Percentiles rank a stretch among this genome's conserved stretches.
phyloP scores from a whole-genome alignment of 2,888 invertebrate genomes.

The Rhagium mordax region DNA sequence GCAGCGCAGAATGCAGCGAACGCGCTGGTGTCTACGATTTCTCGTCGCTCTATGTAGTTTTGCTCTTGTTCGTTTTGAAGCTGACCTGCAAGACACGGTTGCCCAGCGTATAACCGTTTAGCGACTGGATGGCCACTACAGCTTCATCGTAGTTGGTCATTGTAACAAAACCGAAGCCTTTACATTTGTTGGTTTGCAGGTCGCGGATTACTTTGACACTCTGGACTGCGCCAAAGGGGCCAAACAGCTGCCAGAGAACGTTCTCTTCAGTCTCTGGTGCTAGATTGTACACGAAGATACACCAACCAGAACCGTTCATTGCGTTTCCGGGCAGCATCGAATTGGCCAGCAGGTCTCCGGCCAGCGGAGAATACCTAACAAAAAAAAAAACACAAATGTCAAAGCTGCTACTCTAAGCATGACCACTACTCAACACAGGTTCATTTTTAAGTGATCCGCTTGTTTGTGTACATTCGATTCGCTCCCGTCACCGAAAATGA shows the following conservation, averaged over 20 bases:
- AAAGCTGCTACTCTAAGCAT: background rate
- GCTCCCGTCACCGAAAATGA: background rate
- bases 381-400: slow-evolving; percentile 32
- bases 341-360: slow-evolving; percentile 78
- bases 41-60: slow-evolving; percentile 74
- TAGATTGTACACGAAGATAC: slow-evolving; percentile 94
- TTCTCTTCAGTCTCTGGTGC: slow-evolving; percentile 94
- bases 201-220: slow-evolving; percentile 86
- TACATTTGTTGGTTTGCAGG: slow-evolving; percentile 90
- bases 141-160: slow-evolving; percentile 99
- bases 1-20: slow-evolving; percentile 50
- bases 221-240: slow-evolving; percentile 97
- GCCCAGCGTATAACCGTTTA: slow-evolving; percentile 96
- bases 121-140: slow-evolving; percentile 94
- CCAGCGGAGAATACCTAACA: slow-evolving; percentile 84
- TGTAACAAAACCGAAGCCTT: slow-evolving; percentile 98
- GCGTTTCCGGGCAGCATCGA: slow-evolving; percentile 89
- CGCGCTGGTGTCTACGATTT: slow-evolving; percentile 58
- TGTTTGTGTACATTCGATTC: too few relatives aligned
- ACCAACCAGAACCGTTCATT: slow-evolving; percentile 91
- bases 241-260: slow-evolving; percentile 94
- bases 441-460: background rate
- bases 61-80: slow-evolving; percentile 95
- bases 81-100: slow-evolving; percentile 97
- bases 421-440: background rate